Conservation (phyloP, 2,113 vertebrate genomes). For the Dunckerocampus dactyliophorus region DNA sequence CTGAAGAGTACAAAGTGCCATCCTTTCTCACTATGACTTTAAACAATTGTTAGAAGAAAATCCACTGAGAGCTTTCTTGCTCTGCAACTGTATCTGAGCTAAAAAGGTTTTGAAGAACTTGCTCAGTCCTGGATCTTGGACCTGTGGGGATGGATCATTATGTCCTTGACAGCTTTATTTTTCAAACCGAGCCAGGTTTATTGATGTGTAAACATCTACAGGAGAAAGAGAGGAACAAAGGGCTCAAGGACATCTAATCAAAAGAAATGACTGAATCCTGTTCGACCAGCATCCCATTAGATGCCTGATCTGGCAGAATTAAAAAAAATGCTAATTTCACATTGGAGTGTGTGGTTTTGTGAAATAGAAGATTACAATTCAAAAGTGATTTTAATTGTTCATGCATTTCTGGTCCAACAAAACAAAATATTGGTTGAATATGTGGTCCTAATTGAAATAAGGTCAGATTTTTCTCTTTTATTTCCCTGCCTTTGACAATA, state of each 20-base stretch:
- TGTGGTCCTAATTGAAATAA: slow-evolving; percentile 41
- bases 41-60: slow-evolving; percentile 39
- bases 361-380: not conserved
- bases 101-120: slow-evolving; percentile 54
- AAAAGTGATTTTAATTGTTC: not conserved
- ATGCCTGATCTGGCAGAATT: slow-evolving; percentile 24
- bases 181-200: slow-evolving; percentile 61
- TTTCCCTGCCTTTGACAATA: slow-evolving; percentile 54
- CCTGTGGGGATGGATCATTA: slow-evolving; percentile 65
- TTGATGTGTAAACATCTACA: slow-evolving; percentile 72
- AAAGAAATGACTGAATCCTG: slow-evolving; percentile 58
- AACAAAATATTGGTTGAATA: not conserved
- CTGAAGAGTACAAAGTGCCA: slow-evolving; percentile 29
- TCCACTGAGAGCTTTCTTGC: slow-evolving; percentile 46
- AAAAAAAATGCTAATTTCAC: not conserved
- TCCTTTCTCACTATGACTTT: slow-evolving; percentile 23
- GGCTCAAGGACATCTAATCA: slow-evolving; percentile 61
- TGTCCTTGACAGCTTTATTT: slow-evolving; percentile 68
- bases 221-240: slow-evolving; percentile 64
- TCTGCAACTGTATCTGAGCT: slow-evolving; percentile 43
- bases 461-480: slow-evolving; percentile 53
- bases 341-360: no score
- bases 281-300: slow-evolving; percentile 43
- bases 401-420: not conserved
- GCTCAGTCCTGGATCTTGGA: slow-evolving; percentile 42